Evolutionary conservation across 2,888 invertebrate genomes (phyloP).

Genomic region (Cephus runcator): DNA sequence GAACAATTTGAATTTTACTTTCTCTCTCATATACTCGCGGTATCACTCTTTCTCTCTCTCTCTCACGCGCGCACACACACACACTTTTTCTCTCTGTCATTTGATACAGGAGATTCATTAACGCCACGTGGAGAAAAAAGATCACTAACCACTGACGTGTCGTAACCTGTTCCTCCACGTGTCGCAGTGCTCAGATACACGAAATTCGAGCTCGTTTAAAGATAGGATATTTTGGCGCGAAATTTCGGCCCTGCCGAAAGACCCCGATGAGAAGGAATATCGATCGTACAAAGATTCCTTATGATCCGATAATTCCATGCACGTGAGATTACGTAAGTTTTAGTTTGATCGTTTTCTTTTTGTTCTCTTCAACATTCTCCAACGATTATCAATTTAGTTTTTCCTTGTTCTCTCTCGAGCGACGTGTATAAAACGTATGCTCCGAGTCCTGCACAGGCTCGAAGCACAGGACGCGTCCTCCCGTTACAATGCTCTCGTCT

Average conservation of each 20-base stretch:
- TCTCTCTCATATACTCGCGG: neutral
- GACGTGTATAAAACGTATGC: constrained; percentile 14
- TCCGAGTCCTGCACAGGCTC: constrained; percentile 41
- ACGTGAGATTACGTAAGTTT: neutral
- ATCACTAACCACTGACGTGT: neutral
- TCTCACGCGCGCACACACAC: too few species aligned
- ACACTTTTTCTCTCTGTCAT: neutral
- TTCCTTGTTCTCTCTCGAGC: neutral
- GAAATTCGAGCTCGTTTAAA: neutral
- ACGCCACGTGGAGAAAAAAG: neutral
- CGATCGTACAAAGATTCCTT: neutral
- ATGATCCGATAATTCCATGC: neutral
- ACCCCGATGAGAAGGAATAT: neutral
- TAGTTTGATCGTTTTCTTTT: neutral
- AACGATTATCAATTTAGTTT: constrained; percentile 24
- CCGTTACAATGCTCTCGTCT: neutral
- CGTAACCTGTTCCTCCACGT: neutral
- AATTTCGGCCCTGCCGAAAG: neutral
- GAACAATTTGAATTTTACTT: neutral
- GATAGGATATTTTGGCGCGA: neutral
- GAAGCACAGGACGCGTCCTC: constrained; percentile 21
- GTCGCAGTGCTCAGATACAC: neutral
- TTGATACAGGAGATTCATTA: neutral
- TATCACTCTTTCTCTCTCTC: neutral
- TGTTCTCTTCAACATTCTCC: constrained; percentile 12